These are phyloP conservation scores for Buphagus erythrorhynchus DNA, from an alignment of 2,797 vertebrate species.

Conservation along the genomic window DNA sequence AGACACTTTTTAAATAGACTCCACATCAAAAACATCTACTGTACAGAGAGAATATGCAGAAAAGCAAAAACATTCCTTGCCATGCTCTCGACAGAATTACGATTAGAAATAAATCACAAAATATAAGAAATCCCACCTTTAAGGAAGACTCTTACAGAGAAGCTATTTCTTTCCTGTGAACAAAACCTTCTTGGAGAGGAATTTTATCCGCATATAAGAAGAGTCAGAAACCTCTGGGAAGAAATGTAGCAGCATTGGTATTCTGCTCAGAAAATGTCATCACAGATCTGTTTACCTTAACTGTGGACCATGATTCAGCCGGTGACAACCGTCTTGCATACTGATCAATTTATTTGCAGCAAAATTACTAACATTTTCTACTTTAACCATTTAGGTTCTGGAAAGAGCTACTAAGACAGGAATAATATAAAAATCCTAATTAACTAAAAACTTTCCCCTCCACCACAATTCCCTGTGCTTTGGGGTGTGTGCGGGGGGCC, in stretches of 20 bases:
- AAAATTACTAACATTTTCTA: constrained; percentile 72
- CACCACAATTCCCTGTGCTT: background rate
- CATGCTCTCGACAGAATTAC: background rate
- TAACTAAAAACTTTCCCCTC: background rate
- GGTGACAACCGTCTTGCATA: constrained; percentile 81
- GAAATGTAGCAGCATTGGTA: constrained; percentile 76
- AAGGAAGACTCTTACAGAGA: constrained; percentile 54
- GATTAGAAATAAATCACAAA: background rate
- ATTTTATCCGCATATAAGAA: constrained; percentile 62
- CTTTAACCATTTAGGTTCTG: constrained; percentile 76
- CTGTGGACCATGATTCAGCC: constrained; percentile 81
- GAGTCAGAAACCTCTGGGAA: constrained; percentile 76
- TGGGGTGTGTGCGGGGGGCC: background rate
- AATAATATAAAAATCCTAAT: background rate
- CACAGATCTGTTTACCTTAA: constrained; percentile 84
- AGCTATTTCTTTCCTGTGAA: constrained; percentile 22
- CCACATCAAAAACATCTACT: background rate
- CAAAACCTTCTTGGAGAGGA: constrained; percentile 64
- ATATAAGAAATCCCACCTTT: constrained; percentile 70
- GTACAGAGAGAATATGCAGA: background rate
- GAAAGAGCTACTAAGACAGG: constrained; percentile 5
- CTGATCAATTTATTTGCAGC: constrained; percentile 81
- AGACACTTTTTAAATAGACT: constrained; percentile 33
- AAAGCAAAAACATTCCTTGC: constrained; percentile 36
- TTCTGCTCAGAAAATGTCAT: constrained; percentile 83